Base-by-base conservation (phyloP, 2,888 invertebrate genomes). In the Luffia ferchaultella region DNA sequence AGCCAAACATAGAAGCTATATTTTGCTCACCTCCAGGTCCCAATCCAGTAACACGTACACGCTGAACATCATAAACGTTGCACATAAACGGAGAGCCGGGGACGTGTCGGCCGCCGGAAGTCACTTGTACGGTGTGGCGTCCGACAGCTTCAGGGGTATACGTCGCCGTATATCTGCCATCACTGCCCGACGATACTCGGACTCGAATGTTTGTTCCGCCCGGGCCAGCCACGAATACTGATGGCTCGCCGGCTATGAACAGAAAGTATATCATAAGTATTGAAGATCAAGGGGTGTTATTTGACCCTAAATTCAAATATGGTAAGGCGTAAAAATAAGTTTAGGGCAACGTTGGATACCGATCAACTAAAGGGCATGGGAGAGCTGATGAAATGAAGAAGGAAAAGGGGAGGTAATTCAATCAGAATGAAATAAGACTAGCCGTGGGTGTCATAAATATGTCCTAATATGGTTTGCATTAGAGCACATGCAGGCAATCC, bases 71-170 rank as follows among this genome's bases (percentile, higher is more conserved):
- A 61, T 96, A 97, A 41, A 96, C 95, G 69, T 97, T 96, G 73
- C 97, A 97, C 17, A 92, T 93, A 72, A 96, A 96, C 0, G 97
- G 97, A 17, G 96, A 96, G 1, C 96, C 96, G 53, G 91, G 91
- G 2, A 97, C 92, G 49, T 93, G 92, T 57, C 95, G 90, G 30
- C 92, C 93, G 50, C 93, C 93, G 48, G 94, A 89, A 18, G 93
- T 87, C 19, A 96, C 90, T 54, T 93, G 90, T 42, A 96, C 89
- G 54, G 91, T 89, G 71, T 96, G 96, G 0, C 96, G 87, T 0
- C 96, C 96, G 16, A 97, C 96, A 59, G 92, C 92, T 54, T 89
- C 89, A 0, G 97, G 96, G 1, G 91, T 89, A 69, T 96, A 97
- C 19, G 90, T 86, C 9, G 91, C 91, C 2, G 89, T 88, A 69